Conservation (phyloP, 2,113 vertebrate species). For the Pogonocichla stellata region DNA sequence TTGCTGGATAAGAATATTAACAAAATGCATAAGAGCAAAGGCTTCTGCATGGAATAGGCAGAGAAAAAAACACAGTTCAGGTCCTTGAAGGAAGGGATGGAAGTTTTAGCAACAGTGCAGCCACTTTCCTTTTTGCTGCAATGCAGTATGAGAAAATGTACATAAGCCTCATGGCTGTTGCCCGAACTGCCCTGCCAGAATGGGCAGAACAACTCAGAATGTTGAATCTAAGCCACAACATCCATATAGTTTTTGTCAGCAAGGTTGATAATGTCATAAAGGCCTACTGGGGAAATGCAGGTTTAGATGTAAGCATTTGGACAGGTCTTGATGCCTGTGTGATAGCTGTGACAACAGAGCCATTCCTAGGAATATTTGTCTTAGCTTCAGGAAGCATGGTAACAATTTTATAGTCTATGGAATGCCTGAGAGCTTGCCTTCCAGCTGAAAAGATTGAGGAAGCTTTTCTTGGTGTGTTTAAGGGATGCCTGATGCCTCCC, state of each 20-base stretch:
- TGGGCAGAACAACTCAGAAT: not conserved
- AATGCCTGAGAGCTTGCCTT: not conserved
- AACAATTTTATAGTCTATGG: not conserved
- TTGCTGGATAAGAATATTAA: not conserved
- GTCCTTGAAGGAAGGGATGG: not conserved
- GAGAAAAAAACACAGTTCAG: not conserved
- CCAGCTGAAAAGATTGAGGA: not conserved
- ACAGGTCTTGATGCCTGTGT: not conserved
- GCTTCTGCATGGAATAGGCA: not conserved
- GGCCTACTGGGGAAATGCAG: not conserved
- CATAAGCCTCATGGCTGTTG: rapidly evolving
- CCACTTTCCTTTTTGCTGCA: not conserved
- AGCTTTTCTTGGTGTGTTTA: not conserved
- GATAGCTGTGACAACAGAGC: not conserved
- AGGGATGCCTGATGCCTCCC: not conserved
- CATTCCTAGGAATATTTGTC: not conserved
- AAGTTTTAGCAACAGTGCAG: not conserved
- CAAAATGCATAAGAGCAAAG: not conserved
- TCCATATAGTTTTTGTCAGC: not conserved
- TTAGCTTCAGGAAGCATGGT: not conserved
- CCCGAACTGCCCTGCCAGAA: not conserved
- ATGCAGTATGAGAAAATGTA: not conserved
- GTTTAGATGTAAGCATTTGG: not conserved
- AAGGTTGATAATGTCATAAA: not conserved
- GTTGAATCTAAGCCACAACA: not conserved